Evolutionary conservation across 1,140 invertebrate genomes (phyloP), one percentile per base, ranked within the genome.

Genomic region (Halotydeus destructor): DNA sequence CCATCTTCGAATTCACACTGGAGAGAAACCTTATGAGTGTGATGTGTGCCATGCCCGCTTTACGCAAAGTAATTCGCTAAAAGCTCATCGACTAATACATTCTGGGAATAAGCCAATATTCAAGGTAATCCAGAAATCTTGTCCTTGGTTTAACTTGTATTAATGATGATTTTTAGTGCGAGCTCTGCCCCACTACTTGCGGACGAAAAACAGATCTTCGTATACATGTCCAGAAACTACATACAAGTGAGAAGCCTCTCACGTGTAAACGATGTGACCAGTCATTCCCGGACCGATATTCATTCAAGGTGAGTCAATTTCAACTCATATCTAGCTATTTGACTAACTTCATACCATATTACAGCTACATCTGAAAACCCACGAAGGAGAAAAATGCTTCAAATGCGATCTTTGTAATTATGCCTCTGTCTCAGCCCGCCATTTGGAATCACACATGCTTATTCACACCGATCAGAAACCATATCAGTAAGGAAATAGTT

Each of bases 361-460:
- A 11, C 51, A 71, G 67, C 59, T 76, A 34, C 76, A 78, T 55
- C 68, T 69, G 50, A 77, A 88, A 66, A 81, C 81, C 1, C 89
- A 97, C 54, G 86, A 94, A 57, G 88, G 88, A 2, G 88, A 97
- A 61, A 94, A 94, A 57, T 94, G 86, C 60, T 96, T 80, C 65
- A 88, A 84, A 55, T 97, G 89, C 62, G 81, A 82, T 47, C 59
- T 89, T 2, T 97, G 89, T 60, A 78, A 83, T 1, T 96, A 94
- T 60, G 83, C 86, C 0, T 89, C 85, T 1, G 78, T 83, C 34
- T 86, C 84, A 0, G 72, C 80, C 33, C 72, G 85, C 0, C 85
- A 91, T 59, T 66, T 96, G n/a, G 85, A 91, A 54, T 84, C 81
- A 3, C 89, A 97, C 59, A 83, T 93, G 76, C 67, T 93, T 1